Evolutionary conservation across 2,888 invertebrate species (phyloP), one percentile per base, ranked within the genome.

Genomic region (Branchellion lobata): DNA sequence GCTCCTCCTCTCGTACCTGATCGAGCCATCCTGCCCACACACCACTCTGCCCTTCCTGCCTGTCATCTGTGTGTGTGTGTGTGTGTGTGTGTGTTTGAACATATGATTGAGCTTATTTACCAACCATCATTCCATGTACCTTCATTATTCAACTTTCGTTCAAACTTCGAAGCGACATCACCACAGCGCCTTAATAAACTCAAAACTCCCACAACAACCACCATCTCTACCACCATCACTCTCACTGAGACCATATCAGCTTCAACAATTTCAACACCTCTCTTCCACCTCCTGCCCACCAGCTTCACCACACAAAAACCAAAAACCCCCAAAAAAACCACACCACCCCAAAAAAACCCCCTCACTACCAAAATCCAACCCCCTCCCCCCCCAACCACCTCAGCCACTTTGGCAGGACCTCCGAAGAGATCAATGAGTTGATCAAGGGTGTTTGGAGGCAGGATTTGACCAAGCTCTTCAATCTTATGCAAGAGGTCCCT

Each of bases 391-490:
- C 47, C 47, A 47, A 8, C 47, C 68, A 92, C 92, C 90, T 99
- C 98, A 0, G 99, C 98, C 0, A 99, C 99, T 88, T 94, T 94
- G 84, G 96, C 95, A 0, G 97, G 94, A 0, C 99, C 99, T 73
- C 99, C 99, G 14, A 99, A 91, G 86, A 96, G 95, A 88, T 99
- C 98, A 82, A 99, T 98, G 18, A 99, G 90, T 87, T 99, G 96
- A 90, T 99, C 99, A 69, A 99, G 90, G 0, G 99, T 97, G 88
- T 99, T 99, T 57, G 97, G 94, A 5, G 99, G 99, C 83, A 99
- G 89, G 31, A 91, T 90, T 0, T 93, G 92, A 3, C 96, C 97
- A 1, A 98, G 89, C 34, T 90, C 89, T 87, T 98, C 96, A 80
- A 99, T 92, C 85, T 92, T 91, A 82, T 91, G 90, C 82, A 99